These are phyloP conservation scores for Phainopepla nitens DNA, from an alignment of 2,113 vertebrate species.

Conservation along the genomic window DNA sequence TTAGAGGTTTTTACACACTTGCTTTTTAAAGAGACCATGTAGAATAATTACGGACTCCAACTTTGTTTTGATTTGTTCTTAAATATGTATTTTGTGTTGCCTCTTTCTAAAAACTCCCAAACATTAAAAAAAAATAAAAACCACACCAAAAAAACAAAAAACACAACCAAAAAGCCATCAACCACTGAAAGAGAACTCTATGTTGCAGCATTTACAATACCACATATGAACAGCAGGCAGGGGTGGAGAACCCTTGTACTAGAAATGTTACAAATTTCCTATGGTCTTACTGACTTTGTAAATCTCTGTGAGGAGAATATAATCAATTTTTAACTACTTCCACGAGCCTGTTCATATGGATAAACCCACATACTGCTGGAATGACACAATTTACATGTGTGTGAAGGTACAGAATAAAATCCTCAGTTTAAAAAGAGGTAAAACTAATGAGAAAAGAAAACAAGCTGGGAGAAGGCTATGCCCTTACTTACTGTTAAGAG, in stretches of 20 bases:
- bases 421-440: not conserved
- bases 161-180: fast-evolving
- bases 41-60: not conserved
- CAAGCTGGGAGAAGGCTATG: not conserved
- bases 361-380: not conserved
- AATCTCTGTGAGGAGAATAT: not conserved
- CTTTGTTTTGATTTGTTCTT: not conserved
- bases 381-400: not conserved
- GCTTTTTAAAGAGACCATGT: not conserved
- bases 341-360: not conserved
- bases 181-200: not conserved
- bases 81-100: not conserved
- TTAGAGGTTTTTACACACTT: not conserved
- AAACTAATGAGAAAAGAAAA: not conserved
- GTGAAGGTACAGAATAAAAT: not conserved
- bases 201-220: not conserved
- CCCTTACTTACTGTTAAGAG: not conserved
- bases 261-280: not conserved
- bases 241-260: not conserved
- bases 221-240: not conserved
- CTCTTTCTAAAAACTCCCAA: not conserved
- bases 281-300: not conserved
- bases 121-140: not conserved
- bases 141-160: not conserved
- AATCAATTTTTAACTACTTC: not conserved